Evolutionary conservation across 2,113 vertebrate genomes (phyloP).

Genomic region (Centrocercus urophasianus): DNA sequence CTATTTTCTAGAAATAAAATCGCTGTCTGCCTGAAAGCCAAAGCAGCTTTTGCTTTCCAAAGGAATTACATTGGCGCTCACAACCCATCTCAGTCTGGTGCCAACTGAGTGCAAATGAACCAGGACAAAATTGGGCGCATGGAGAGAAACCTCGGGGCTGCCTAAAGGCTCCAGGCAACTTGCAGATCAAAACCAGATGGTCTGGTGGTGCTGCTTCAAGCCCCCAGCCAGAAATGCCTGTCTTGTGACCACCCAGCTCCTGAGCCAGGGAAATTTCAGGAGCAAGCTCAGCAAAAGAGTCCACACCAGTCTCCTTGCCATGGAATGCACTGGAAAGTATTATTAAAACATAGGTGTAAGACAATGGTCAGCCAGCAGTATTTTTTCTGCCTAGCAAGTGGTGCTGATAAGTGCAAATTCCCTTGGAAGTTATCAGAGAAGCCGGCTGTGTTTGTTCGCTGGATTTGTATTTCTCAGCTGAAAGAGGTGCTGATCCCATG

Average conservation of each 20-base stretch:
- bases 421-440: neutral
- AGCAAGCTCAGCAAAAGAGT: neutral
- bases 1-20: constrained; percentile 38
- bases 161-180: neutral
- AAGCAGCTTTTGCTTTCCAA: neutral
- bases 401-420: neutral
- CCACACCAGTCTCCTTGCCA: neutral
- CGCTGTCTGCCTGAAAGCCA: neutral
- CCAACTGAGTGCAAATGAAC: neutral
- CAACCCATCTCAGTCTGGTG: neutral
- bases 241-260: neutral
- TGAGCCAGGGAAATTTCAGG: neutral
- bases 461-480: neutral
- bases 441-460: neutral
- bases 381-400: neutral
- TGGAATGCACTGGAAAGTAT: neutral
- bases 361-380: neutral
- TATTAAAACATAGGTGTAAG: neutral
- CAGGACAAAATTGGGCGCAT: neutral
- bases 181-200: neutral
- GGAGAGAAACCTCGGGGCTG: neutral
- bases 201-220: neutral
- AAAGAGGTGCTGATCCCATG: constrained; percentile 25
- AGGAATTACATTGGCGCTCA: neutral
- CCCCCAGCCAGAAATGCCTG: neutral